Conservation (phyloP, 1,140 invertebrate genomes). For the Latrodectus geometricus region DNA sequence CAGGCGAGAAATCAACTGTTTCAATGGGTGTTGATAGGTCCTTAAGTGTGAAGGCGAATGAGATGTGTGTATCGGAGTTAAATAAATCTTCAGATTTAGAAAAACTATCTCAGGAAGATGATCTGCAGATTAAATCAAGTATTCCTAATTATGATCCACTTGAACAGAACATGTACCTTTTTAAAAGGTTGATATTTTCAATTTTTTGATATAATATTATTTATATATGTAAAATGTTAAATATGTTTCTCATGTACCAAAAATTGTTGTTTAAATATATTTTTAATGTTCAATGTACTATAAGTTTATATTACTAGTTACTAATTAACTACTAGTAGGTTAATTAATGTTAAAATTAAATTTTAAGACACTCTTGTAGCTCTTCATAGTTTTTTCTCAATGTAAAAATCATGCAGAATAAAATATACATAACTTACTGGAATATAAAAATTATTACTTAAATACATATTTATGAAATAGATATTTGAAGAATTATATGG, state of each 20-base stretch:
- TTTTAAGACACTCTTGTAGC: too few species aligned
- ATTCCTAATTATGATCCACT: constrained; percentile 84
- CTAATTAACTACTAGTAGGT: too few species aligned
- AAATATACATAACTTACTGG: too few species aligned
- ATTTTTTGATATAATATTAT: not conserved
- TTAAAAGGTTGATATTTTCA: constrained; percentile 68
- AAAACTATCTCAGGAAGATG: not conserved
- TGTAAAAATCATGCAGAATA: too few species aligned
- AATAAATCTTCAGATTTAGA: not conserved
- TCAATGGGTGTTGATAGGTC: not conserved
- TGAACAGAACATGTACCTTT: constrained; percentile 83
- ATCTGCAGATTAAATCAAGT: constrained; percentile 71
- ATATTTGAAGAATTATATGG: too few species aligned
- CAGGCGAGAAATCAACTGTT: constrained; percentile 65
- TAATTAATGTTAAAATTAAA: too few species aligned
- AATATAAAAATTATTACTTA: too few species aligned
- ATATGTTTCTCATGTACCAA: not conserved
- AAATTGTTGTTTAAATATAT: not conserved
- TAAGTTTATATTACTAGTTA: too few species aligned
- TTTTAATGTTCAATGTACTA: too few species aligned
- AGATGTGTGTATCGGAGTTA: not conserved
- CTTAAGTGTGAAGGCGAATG: not conserved
- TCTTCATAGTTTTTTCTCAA: too few species aligned
- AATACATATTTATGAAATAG: too few species aligned
- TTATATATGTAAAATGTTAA: not conserved